Base-by-base conservation (phyloP, 2,888 invertebrate genomes). In the Sphecodes monilicornis region DNA sequence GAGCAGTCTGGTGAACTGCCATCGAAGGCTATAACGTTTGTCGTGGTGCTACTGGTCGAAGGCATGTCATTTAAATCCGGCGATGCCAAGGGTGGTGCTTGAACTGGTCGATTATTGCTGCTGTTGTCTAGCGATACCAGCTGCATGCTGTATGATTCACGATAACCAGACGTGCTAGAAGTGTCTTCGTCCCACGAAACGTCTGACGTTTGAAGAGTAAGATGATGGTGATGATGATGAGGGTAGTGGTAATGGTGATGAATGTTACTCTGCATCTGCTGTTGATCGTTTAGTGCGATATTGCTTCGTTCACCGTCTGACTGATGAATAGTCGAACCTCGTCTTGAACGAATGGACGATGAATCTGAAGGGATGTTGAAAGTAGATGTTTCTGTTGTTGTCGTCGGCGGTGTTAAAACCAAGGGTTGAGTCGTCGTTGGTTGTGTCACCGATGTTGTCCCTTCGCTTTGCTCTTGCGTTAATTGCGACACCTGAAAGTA, bases 161-260 rank as follows among this genome's bases (percentile, higher is more conserved):
- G 95, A 95, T 98, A 98, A 85, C 98, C 98, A 1, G 98, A 98
- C 29, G 98, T 98, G 90, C 98, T 98, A 0, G 98, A 98, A 0
- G 94, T 94, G 93, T 97, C 97, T 93, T 97, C 97, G 94, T 98
- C 97, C 96, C 97, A 97, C 0, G 97, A 97, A 4, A 97, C 96
- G 94, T 97, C 97, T 0, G 97, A 96, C 13, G 85, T 75, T 88
- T 92, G 95, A 18, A 91, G 94, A 87, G 92, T 93, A 71, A 91
- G 91, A 79, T 90, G 93, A 18, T 91, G 91, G 43, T 91, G 91
- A 26, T 88, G 84, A 57, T 91, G 83, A n/a, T 91, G 89, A 13
- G 91, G 89, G 13, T 91, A 88, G 8, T 75, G 76, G 13, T 87
- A 86, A 8, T 88, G 85, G 8, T 88, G 91, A 11, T 82, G 92